Evolutionary conservation across 2,888 invertebrate species (phyloP), one percentile per base, ranked within the genome.

Genomic region (Nowickia ferox): DNA sequence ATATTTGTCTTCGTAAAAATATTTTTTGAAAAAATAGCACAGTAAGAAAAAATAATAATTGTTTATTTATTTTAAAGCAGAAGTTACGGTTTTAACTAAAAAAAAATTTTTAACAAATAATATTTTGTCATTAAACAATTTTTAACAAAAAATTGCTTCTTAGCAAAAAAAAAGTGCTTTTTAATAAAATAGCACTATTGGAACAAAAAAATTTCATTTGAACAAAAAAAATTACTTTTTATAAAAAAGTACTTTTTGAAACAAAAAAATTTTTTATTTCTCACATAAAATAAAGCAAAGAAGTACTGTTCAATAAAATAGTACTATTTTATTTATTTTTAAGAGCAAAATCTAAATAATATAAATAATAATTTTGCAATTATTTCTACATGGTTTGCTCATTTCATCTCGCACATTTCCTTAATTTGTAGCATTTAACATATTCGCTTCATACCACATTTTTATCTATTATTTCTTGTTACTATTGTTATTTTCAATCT

Each of bases 401-500:
- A 19, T 2, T 19, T 44, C 13, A 11, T 63, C n/a, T 17, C 0
- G 30, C 9, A 65, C 13, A 6, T 46, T 30, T 10, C 6, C 8
- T 63, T n/a, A 13, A 9, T 40, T 17, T 65, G 30, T 3, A 19
- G 48, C 17, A 19, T 42, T 40, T 15, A 0, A 6, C 22, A 44
- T 1, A 51, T 51, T 74, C 74, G 48, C 53, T 46, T 2, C 38
- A 2, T 38, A 9, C 11, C 9, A 13, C 9, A 19, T 59, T 59
- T 81, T 66, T 65, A 72, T 42, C 72, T 69, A 19, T 46, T 66
- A 30, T 55, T 55, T 59, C 17, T 55, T 74, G 44, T 40, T 51
- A 44, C 19, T 53, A 46, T 51, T 69, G 15, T 9, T 44, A 13
- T 59, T 77, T 51, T 74, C 48, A n/a, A 53, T 17, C 61, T 57